Conservation (phyloP, 2,797 vertebrate genomes). For the Dendrocincla tyrannina region DNA sequence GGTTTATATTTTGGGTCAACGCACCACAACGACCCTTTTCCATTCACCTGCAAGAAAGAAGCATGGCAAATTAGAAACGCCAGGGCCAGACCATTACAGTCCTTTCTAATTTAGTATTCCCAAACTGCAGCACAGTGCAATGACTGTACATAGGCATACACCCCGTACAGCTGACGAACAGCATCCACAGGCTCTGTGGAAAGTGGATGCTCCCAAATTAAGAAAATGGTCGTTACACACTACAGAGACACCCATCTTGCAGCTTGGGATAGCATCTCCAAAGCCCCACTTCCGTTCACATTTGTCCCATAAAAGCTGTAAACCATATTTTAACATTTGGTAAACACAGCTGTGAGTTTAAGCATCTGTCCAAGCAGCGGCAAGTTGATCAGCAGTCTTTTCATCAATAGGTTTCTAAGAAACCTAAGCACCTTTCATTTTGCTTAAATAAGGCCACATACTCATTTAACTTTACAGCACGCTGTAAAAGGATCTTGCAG, state of each 20-base stretch:
- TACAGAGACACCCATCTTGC: neutral
- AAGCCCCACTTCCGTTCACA: neutral
- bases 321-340: neutral
- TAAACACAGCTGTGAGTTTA: neutral
- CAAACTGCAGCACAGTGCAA: neutral
- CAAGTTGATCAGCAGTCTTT: neutral
- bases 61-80: neutral
- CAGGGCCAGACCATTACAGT: neutral
- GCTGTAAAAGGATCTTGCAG: neutral
- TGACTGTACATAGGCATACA: fast-evolving
- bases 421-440: neutral
- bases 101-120: neutral
- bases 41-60: constrained; percentile 86
- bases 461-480: neutral
- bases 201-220: fast-evolving
- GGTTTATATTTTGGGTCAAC: constrained; percentile 98
- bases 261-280: neutral
- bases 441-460: neutral
- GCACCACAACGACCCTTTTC: constrained; percentile 98
- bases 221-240: fast-evolving
- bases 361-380: neutral
- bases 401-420: neutral
- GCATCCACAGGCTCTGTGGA: neutral
- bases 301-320: neutral
- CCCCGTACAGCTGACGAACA: neutral